These are phyloP conservation scores for Peromyscus attwateri DNA, from an alignment of 2,797 vertebrate species.

Conservation along the genomic window DNA sequence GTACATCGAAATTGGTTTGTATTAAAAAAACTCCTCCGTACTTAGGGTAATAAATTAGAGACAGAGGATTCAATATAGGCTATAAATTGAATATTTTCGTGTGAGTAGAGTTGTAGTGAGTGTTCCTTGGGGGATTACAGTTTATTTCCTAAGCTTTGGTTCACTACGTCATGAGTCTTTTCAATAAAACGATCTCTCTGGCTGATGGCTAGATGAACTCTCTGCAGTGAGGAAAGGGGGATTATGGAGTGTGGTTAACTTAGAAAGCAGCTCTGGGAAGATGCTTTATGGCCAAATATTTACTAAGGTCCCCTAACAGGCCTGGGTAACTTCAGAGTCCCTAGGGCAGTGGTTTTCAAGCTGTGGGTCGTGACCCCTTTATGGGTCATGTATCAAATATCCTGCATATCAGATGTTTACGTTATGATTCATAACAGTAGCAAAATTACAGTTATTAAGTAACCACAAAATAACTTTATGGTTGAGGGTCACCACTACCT, in stretches of 20 bases:
- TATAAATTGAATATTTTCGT: slow-evolving; percentile 83
- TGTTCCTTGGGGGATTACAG: slow-evolving; percentile 83
- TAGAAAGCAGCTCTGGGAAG: slow-evolving; percentile 50
- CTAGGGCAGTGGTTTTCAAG: background rate
- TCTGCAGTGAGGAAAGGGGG: background rate
- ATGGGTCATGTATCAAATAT: background rate
- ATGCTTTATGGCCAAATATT: slow-evolving; percentile 60
- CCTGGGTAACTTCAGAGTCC: slow-evolving; percentile 69
- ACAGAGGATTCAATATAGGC: slow-evolving; percentile 72
- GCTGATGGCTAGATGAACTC: slow-evolving; percentile 61
- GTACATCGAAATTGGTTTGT: slow-evolving; percentile 77
- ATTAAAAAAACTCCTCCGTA: slow-evolving; percentile 78
- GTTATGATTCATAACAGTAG: background rate
- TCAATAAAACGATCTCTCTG: slow-evolving; percentile 68
- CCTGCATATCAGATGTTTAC: background rate
- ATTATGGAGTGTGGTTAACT: slow-evolving; percentile 29
- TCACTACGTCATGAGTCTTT: slow-evolving; percentile 76
- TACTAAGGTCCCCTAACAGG: slow-evolving; percentile 52
- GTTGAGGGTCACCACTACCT: background rate
- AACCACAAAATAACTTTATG: background rate
- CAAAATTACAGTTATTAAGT: background rate
- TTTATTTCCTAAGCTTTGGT: slow-evolving; percentile 83
- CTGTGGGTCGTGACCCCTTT: background rate
- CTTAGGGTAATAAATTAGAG: slow-evolving; percentile 83
- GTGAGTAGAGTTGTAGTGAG: slow-evolving; percentile 68